Conservation (phyloP, 2,113 vertebrate species). For the Planiliza haematocheilus region DNA sequence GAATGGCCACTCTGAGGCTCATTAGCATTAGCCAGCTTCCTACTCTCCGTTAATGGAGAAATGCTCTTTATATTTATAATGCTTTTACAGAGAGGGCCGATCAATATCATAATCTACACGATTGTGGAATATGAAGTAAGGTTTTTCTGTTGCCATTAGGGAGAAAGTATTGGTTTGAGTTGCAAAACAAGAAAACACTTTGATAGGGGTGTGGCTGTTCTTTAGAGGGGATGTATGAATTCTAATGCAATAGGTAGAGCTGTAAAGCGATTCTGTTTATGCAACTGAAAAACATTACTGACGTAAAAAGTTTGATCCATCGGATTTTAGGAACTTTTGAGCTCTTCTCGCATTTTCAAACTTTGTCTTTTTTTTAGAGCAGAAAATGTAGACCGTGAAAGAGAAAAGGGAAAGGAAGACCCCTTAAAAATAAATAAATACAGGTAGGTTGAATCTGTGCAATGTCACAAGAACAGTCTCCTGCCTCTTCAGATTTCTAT, state of each 20-base stretch:
- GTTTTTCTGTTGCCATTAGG: slow-evolving; percentile 74
- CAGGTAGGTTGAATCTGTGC: not conserved
- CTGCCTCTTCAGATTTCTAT: slow-evolving; percentile 26
- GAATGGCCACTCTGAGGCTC: slow-evolving; percentile 83
- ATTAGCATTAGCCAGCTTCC: slow-evolving; percentile 84
- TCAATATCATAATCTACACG: slow-evolving; percentile 82
- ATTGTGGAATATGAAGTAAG: slow-evolving; percentile 82
- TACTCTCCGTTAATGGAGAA: slow-evolving; percentile 80
- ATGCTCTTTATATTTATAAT: slow-evolving; percentile 85
- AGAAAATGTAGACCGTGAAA: not conserved
- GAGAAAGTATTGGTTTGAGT: slow-evolving; percentile 78
- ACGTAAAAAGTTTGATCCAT: slow-evolving; percentile 37
- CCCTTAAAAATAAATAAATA: slow-evolving; percentile 1
- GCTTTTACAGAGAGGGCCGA: slow-evolving; percentile 80
- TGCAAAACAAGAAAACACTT: slow-evolving; percentile 73
- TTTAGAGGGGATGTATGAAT: slow-evolving; percentile 49
- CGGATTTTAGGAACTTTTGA: slow-evolving; percentile 32
- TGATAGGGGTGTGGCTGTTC: slow-evolving; percentile 60
- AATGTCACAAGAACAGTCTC: not conserved
- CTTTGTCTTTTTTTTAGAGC: not conserved
- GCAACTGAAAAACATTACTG: slow-evolving; percentile 39
- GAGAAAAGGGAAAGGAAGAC: slow-evolving; percentile 3
- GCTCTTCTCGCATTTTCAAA: not conserved
- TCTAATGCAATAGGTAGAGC: slow-evolving; percentile 46
- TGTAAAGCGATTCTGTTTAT: slow-evolving; percentile 38